These are phyloP conservation scores for Ametastegia equiseti DNA, from an alignment of 2,888 invertebrate genomes.

Conservation along the genomic window DNA sequence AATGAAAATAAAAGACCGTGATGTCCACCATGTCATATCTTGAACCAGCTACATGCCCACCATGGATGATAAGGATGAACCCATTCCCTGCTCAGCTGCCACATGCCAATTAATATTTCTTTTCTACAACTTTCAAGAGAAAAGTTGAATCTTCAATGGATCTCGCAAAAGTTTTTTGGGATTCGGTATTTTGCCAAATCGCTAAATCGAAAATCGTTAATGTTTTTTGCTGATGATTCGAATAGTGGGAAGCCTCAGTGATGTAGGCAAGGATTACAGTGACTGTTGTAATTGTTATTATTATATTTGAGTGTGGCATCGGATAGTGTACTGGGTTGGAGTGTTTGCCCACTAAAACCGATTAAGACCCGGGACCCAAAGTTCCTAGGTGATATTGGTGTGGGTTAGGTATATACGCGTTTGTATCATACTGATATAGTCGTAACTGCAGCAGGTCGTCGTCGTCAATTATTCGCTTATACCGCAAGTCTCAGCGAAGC, in stretches of 20 bases:
- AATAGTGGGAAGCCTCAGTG: neutral
- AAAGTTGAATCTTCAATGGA: no score
- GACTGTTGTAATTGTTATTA: neutral
- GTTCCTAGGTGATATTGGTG: slow-evolving; percentile 13
- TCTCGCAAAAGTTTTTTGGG: no score
- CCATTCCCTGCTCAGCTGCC: no score
- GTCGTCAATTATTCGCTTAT: slow-evolving; percentile 45
- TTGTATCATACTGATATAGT: slow-evolving; percentile 42
- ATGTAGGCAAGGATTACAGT: neutral
- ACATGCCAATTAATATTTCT: no score
- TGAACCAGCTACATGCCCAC: neutral
- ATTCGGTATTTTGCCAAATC: no score
- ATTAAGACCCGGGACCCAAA: slow-evolving; percentile 37
- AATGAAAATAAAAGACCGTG: neutral
- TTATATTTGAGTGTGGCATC: slow-evolving; percentile 6
- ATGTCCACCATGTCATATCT: neutral
- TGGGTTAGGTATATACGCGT: neutral
- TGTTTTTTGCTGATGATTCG: neutral
- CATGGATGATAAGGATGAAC: neutral
- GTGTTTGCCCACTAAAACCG: slow-evolving; percentile 44
- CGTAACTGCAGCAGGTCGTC: slow-evolving; percentile 28
- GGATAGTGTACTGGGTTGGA: neutral
- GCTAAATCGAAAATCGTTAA: no score
- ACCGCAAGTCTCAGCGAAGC: slow-evolving; percentile 6
- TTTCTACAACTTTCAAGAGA: no score